A percentile compares a stretch with the other conserved stretches of the same genome.
Evolutionary conservation across 1,140 invertebrate species (phyloP).

Genomic region (Tetragonula clypearis): DNA sequence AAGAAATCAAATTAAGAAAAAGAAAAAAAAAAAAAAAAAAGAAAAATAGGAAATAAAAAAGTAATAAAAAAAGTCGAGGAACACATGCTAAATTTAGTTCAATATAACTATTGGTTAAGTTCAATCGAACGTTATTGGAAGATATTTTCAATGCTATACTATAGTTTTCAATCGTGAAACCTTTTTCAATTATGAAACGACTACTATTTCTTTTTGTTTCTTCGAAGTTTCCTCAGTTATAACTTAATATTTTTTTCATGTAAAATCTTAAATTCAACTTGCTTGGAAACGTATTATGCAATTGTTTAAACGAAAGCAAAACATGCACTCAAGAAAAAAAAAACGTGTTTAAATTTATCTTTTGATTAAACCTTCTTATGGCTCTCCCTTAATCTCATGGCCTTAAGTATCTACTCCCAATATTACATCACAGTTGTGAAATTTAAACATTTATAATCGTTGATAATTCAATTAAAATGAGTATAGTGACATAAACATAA

Average conservation of each 20-base stretch:
- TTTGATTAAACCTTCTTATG: not conserved
- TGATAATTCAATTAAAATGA: slow-evolving; percentile 18
- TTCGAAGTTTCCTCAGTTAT: too few relatives aligned
- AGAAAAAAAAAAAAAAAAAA: not conserved
- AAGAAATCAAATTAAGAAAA: not conserved
- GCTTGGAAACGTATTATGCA: not conserved
- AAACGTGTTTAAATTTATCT: not conserved
- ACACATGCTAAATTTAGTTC: not conserved
- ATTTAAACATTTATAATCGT: not conserved
- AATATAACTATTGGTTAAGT: not conserved
- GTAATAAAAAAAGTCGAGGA: not conserved
- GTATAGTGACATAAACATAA: not conserved
- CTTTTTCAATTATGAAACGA: not conserved
- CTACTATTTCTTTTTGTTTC: not conserved
- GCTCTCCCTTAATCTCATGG: not conserved
- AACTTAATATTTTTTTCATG: not conserved
- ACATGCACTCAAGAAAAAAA: not conserved
- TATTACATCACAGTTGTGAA: slow-evolving; percentile 15
- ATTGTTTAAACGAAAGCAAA: not conserved
- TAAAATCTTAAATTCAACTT: not conserved
- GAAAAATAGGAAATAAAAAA: not conserved
- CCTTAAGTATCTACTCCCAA: not conserved
- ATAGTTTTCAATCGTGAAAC: not conserved
- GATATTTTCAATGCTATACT: not conserved
- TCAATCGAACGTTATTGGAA: not conserved